These are phyloP conservation scores for Dryobotodes eremita DNA, from an alignment of 2,888 invertebrate genomes.

Conservation along the genomic window DNA sequence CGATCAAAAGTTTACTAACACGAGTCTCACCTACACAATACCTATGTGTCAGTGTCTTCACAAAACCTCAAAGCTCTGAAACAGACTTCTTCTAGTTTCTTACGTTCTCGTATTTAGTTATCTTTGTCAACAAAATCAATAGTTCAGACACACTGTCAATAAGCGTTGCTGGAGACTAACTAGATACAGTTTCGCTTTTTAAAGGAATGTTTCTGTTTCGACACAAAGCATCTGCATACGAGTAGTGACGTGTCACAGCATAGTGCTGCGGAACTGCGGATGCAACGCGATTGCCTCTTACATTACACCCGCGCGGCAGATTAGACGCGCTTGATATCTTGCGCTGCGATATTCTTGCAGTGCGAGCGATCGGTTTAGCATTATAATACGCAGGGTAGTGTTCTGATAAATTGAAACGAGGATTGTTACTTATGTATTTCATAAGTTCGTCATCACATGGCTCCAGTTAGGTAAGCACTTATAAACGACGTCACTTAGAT, in stretches of 20 bases:
- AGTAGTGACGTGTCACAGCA: background rate
- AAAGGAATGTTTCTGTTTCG: background rate
- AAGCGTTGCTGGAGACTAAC: background rate
- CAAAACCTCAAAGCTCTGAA: background rate
- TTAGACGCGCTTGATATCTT: background rate
- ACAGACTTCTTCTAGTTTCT: background rate
- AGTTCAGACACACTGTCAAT: background rate
- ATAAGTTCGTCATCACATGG: background rate
- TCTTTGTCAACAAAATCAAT: background rate
- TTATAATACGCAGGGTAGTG: background rate
- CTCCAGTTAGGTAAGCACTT: background rate
- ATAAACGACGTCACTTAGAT: background rate
- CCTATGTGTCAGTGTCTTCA: background rate
- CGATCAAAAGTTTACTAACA: background rate
- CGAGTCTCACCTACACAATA: background rate
- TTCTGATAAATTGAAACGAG: background rate
- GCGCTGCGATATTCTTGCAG: background rate
- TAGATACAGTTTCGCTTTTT: background rate
- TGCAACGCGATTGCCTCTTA: background rate
- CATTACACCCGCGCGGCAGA: background rate
- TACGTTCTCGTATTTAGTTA: too few species aligned
- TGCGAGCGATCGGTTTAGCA: background rate
- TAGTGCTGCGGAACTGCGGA: background rate
- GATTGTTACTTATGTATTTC: background rate
- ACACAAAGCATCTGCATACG: background rate